phyloP scores from a whole-genome alignment of 2,888 invertebrate species.

The Aricia artaxerxes region DNA sequence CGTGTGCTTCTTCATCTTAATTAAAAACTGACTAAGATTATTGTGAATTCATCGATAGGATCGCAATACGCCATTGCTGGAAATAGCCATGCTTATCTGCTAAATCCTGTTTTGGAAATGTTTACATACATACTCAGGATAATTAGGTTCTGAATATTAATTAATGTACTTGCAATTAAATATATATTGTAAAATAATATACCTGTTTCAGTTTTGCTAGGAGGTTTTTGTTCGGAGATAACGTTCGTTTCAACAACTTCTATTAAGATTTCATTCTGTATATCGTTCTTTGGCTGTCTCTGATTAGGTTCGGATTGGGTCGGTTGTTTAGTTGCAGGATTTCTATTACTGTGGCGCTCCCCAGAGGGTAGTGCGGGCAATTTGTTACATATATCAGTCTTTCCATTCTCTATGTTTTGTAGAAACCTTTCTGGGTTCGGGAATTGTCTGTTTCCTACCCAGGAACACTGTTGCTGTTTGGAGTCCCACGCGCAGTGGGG shows the following conservation, averaged over 20 bases:
- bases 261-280: conserved; percentile 84
- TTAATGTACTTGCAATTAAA: background rate
- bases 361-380: conserved; percentile 67
- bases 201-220: conserved; percentile 76
- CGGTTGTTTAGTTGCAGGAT: conserved; percentile 72
- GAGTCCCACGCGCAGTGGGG: conserved; percentile 99
- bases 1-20: background rate
- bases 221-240: conserved; percentile 76
- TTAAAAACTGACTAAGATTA: background rate
- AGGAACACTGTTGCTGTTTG: conserved; percentile 81
- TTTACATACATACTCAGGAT: background rate
- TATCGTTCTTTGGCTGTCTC: conserved; percentile 78
- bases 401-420: conserved; percentile 87
- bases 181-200: conserved; percentile 35
- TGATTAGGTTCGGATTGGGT: conserved; percentile 71
- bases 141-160: background rate
- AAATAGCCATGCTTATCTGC: conserved; percentile 25
- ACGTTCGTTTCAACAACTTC: conserved; percentile 84
- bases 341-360: conserved; percentile 68
- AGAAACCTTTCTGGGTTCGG: conserved; percentile 83
- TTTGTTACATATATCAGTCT: conserved; percentile 81
- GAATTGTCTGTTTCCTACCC: conserved; percentile 79
- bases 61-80: background rate
- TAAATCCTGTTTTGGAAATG: conserved; percentile 24
- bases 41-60: background rate